These are phyloP conservation scores for Eunapius fragilis DNA, from an alignment of 37 sponge, comb jelly and placozoan genomes.

Conservation along the genomic window DNA sequence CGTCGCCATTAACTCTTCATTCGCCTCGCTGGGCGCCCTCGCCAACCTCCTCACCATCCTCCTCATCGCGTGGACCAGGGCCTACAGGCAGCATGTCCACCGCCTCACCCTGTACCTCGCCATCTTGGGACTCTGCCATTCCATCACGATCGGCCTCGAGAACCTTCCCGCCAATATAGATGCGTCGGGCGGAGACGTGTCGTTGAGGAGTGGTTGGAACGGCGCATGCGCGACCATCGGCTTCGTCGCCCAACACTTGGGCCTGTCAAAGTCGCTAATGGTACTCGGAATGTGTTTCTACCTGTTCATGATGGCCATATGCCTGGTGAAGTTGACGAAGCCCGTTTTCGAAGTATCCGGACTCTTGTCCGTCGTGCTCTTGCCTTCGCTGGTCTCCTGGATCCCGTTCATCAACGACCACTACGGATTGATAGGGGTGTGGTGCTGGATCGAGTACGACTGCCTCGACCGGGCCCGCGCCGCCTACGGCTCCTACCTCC, in stretches of 20 bases:
- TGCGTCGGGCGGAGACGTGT: background rate
- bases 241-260: background rate
- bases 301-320: background rate
- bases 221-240: background rate
- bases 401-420: conserved; percentile 34
- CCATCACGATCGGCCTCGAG: background rate
- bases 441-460: conserved; percentile 59
- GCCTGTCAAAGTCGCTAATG: background rate
- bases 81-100: background rate
- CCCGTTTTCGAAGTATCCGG: background rate
- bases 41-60: background rate
- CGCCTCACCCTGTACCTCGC: background rate
- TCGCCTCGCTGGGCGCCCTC: background rate
- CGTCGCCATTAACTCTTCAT: background rate
- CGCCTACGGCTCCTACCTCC: background rate
- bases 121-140: background rate
- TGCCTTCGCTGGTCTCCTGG: background rate
- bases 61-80: background rate
- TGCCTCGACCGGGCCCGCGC: background rate
- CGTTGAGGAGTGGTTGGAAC: background rate
- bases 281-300: background rate
- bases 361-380: background rate
- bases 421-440: conserved; percentile 46
- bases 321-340: background rate
- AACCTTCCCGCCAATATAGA: background rate